These are phyloP conservation scores for Rhadina sibilatrix DNA, from an alignment of 2,113 vertebrate genomes.

Conservation along the genomic window DNA sequence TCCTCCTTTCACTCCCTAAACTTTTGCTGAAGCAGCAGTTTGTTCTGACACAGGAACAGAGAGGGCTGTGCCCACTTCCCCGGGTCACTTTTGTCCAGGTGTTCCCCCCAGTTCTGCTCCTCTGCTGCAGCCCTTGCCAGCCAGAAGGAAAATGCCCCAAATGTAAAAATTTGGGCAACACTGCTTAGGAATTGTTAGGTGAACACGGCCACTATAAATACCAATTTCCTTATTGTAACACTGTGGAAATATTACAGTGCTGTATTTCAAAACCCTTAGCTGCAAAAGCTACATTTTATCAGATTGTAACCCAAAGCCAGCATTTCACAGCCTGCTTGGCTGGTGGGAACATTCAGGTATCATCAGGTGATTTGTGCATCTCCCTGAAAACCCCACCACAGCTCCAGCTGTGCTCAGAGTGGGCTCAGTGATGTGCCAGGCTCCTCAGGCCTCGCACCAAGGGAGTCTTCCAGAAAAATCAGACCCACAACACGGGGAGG, in stretches of 20 bases:
- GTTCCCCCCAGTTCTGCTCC: neutral
- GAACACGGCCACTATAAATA: accelerated
- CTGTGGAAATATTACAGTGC: accelerated
- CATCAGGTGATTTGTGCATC: neutral
- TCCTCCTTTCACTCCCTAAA: neutral
- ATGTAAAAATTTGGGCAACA: accelerated
- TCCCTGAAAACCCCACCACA: neutral
- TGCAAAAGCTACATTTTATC: neutral
- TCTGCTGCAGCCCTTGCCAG: neutral
- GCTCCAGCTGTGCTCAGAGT: neutral
- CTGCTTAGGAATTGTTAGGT: neutral
- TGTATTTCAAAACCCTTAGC: neutral
- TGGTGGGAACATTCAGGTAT: neutral
- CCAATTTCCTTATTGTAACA: neutral
- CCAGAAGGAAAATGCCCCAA: neutral
- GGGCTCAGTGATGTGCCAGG: neutral
- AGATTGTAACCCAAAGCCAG: neutral
- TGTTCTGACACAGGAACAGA: neutral
- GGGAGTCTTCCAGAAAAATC: neutral
- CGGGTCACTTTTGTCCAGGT: accelerated
- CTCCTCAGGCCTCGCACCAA: neutral
- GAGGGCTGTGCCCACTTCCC: neutral
- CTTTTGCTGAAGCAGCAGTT: neutral
- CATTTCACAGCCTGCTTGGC: neutral
- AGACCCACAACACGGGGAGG: neutral